Conservation (phyloP, 2,888 invertebrate species). For the Microplitis manilae region DNA sequence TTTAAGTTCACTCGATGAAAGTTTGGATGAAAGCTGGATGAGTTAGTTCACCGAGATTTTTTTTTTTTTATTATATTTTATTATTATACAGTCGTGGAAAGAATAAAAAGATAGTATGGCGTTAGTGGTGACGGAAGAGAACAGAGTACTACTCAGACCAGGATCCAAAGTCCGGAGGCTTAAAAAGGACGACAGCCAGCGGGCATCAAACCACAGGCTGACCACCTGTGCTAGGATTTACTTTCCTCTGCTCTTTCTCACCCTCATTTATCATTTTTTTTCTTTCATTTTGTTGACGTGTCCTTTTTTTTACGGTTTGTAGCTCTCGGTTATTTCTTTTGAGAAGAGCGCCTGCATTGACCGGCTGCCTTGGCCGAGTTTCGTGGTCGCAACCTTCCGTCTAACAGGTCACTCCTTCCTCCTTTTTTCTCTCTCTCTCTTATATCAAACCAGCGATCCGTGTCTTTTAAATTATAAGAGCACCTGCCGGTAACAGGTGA, state of each 20-base stretch:
- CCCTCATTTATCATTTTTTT: conserved; percentile 24
- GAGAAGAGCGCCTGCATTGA: neutral
- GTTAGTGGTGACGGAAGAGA: no score
- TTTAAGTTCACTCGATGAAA: conserved; percentile 23
- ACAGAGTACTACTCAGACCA: no score
- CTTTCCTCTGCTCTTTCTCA: conserved; percentile 35
- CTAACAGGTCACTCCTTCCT: conserved; percentile 25
- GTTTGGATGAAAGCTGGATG: conserved; percentile 16
- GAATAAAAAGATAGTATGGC: neutral
- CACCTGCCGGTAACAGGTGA: conserved; percentile 67
- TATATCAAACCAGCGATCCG: conserved; percentile 45
- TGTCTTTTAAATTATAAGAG: conserved; percentile 41
- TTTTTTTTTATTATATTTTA: neutral
- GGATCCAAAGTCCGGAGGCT: neutral
- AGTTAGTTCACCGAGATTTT: neutral
- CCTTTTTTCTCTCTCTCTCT: neutral
- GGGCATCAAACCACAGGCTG: conserved; percentile 38
- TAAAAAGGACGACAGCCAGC: conserved; percentile 4
- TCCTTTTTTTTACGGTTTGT: neutral
- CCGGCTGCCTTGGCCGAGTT: conserved; percentile 30
- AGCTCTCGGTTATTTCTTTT: conserved; percentile 10
- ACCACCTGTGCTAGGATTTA: conserved; percentile 51
- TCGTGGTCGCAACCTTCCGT: conserved; percentile 31
- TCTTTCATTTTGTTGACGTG: neutral
- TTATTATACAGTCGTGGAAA: conserved; percentile 1